Evolutionary conservation across 2,888 invertebrate genomes (phyloP), one percentile per base, ranked within the genome.

Genomic region (Notodonta ziczac): DNA sequence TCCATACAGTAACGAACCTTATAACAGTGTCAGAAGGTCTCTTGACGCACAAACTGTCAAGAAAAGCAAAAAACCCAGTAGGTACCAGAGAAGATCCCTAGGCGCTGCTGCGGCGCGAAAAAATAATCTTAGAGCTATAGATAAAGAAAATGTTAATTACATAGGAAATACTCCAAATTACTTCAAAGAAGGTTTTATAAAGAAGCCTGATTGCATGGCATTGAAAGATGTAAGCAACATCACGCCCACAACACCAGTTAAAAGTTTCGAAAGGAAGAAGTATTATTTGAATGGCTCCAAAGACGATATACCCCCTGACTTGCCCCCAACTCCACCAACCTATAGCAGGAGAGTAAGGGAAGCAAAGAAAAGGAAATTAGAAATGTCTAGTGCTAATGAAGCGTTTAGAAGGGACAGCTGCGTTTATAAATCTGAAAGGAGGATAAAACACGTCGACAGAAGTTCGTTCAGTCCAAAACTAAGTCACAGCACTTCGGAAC

Each of bases 221-320:
- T 83, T 95, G 0, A 93, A 95, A 82, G 95, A 95, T 78, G 94
- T 95, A 9, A 95, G 95, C 75, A 95, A 95, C 74, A 89, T 95
- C n/a, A 95, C 95, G 4, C 95, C 95, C 0, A 94, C 87, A 0
- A 93, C 91, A 1, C 91, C 94, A 6, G 82, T 86, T 0, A 87
- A 87, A 58, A 87, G 79, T 16, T 80, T 83, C 53, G 91, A 91
- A 9, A 86, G 87, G 56, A 82, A 83, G 70, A 87, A 84, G 66
- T 86, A 83, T 62, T 87, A 84, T 58, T 60, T 82, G 42, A 86
- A 82, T 58, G 77, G 80, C 54, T 81, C 85, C 9, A 89, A 86
- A 78, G 88, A 90, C 69, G 87, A 89, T 55, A 77, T 88, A 32
- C 82, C 86, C 42, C 84, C 89, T 32, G 90, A 92, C 70, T 80